Evolutionary conservation across 2,888 invertebrate species (phyloP), one percentile per base, ranked within the genome.

Genomic region (Ischnura elegans): DNA sequence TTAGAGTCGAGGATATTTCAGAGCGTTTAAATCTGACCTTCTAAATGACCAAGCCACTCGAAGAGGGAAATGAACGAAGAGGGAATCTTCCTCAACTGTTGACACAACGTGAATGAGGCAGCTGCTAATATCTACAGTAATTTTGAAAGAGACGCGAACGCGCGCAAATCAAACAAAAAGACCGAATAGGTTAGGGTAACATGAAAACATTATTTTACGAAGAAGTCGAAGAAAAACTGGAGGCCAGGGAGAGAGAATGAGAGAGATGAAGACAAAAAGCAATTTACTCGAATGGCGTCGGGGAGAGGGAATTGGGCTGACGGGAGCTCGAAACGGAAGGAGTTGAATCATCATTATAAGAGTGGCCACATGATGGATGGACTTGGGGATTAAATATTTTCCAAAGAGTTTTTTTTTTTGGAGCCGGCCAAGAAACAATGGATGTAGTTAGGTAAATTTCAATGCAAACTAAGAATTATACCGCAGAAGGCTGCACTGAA

Each of bases 241-340:
- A 36, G 36, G 36, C 51, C 19, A 19, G n/a, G n/a, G n/a, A n/a
- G n/a, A n/a, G n/a, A n/a, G n/a, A n/a, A n/a, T 5, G 61, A 0
- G 36, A 36, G 76, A 76, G 76, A 76, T 76, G 76, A 76, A 76
- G 76, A 76, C 76, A 76, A 76, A 76, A 36, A 76, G 76, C 76
- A 76, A 76, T 76, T 76, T 76, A 76, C 25, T 76, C 76, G 76
- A 76, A 76, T 36, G 76, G 76, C 76, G 76, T 10, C 76, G 16
- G 36, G 76, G 76, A 76, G 76, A 76, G 76, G 76, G n/a, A 29
- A 29, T 1, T 0, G 36, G 36, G 76, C 36, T 76, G 76, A 36
- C 36, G 76, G 36, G 16, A n/a, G n/a, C n/a, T 3, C 4, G 2
- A 36, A 76, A 76, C 36, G 29, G 76, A 36, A 13, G 29, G 13